Evolutionary conservation across 2,888 invertebrate genomes (phyloP), one percentile per base, ranked within the genome.

Genomic region (Saturnia japonica): DNA sequence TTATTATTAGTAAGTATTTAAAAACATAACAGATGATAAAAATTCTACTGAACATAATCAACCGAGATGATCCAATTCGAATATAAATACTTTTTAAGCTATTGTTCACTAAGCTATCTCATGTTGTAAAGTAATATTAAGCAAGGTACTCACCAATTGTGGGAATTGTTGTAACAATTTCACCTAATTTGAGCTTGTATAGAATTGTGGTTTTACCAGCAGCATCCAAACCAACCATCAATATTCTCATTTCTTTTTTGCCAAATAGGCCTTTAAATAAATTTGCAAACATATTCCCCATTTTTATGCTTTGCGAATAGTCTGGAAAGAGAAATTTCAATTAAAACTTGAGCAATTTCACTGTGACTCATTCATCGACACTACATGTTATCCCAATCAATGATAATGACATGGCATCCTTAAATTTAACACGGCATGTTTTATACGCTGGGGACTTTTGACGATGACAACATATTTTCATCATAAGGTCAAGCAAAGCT

Each of bases 131-230:
- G n/a, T 40, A 66, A 68, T 64, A n/a, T n/a, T n/a, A 67, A 72
- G 14, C 66, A 67, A 67, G 64, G 57, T 76, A 95, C 96, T 96
- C 91, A 98, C 98, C 99, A 95, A 99, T 99, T 86, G 99, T 99
- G 88, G 99, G 99, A 95, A 99, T 99, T 90, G 99, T 99, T 91
- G 99, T 99, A 91, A 99, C 99, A 96, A 99, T 99, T 97, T 99
- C 99, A 93, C 99, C 99, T 96, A 99, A 96, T 96, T 99, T 99
- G 93, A 99, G 96, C 97, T 99, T 99, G 96, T 99, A 99, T 95
- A 99, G 96, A 95, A 99, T 99, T 95, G 99, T 99, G 90, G 99
- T 99, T 97, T 99, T 99, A 96, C 99, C 99, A 95, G 99, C 99
- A 88, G 99, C 99, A 96, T 99, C 99, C 91, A 99, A 96, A 91